Percentiles rank a stretch among this genome's conserved stretches.
Evolutionary conservation across 2,888 invertebrate species (phyloP).

Genomic region (Ctena decussata): DNA sequence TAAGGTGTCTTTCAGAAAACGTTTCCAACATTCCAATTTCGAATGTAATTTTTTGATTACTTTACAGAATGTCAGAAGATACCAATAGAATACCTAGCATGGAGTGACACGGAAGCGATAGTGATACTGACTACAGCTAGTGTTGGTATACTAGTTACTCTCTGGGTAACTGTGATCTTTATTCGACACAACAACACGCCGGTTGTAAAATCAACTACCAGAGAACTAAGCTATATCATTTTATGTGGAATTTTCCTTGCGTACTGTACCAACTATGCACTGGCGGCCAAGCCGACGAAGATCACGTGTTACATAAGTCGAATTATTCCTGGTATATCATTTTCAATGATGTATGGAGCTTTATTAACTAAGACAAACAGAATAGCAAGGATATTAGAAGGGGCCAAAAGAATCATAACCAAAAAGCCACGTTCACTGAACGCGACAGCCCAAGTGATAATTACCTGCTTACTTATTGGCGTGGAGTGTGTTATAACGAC

Average conservation of each 20-base stretch:
- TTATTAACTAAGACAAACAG: slow-evolving; percentile 98
- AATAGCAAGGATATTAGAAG: slow-evolving; percentile 98
- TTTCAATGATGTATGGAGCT: slow-evolving; percentile 98
- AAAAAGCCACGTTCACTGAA: slow-evolving; percentile 96
- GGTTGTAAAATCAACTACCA: slow-evolving; percentile 97
- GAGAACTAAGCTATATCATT: slow-evolving; percentile 93
- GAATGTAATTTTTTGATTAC: no score
- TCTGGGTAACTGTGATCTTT: slow-evolving; percentile 93
- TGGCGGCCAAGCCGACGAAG: slow-evolving; percentile 92
- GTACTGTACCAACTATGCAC: slow-evolving; percentile 92
- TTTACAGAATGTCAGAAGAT: slow-evolving; percentile 89
- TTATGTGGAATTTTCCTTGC: slow-evolving; percentile 88
- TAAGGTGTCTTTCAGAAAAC: no score
- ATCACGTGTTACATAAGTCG: slow-evolving; percentile 96
- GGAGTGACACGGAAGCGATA: slow-evolving; percentile 90
- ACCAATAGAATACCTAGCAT: slow-evolving; percentile 90
- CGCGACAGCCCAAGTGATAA: slow-evolving; percentile 88
- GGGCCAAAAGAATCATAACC: slow-evolving; percentile 97
- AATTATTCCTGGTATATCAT: slow-evolving; percentile 97
- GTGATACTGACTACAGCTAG: slow-evolving; percentile 92
- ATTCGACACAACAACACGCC: slow-evolving; percentile 96
- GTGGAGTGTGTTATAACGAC: slow-evolving; percentile 93
- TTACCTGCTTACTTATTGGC: slow-evolving; percentile 95
- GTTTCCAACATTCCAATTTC: no score
- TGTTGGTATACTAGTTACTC: slow-evolving; percentile 93